Base-by-base conservation (phyloP, 2,888 invertebrate species). In the Hirtodrosophila trivittata region DNA sequence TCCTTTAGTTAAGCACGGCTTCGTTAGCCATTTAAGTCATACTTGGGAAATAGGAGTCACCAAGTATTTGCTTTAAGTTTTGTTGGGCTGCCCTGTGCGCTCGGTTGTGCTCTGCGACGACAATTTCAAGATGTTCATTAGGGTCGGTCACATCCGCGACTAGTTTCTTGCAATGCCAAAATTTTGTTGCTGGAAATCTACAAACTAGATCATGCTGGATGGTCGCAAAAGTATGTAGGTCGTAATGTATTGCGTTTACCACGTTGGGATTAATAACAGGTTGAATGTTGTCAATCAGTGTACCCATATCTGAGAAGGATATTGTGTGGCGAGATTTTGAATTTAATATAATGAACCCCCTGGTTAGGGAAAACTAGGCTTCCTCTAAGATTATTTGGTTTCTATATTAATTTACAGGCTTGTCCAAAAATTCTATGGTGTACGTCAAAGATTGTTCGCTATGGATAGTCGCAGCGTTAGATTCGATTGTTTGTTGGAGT, bases 351-450 rank as follows among this genome's bases (percentile, higher is more conserved):
- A n/a, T n/a, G n/a, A n/a, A n/a, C n/a, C n/a, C n/a, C n/a, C n/a
- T n/a, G n/a, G n/a, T n/a, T n/a, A 42, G 28, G 0, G 38, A 38
- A 8, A 39, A 38, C 4, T 10, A 7, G 7, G 50, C 16, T 3
- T 45, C 35, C 28, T 52, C 43, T 21, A 52, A 8, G 14, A 52
- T 30, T 37, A 45, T 52, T 8, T 52, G 52, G 18, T 52, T 52
- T 18, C 28, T 8, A 6, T 26, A 47, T 13, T 35, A 47, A 12
- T 47, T 47, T 4, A 47, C 9, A 1, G 47, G 37, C 7, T 37
- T 47, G 1, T 37, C 47, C 0, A 25, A 35, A 0, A 25, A 7
- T 3, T 47, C 37, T 7, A 47, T n/a, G 12, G 28, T 37, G 10
- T 28, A 37, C 5, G 37, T 35, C 8, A 47, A 7, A 1, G 47